Base-by-base conservation (phyloP, 37 sponge, comb jelly and placozoan species). In the Theonella swinhoei region DNA sequence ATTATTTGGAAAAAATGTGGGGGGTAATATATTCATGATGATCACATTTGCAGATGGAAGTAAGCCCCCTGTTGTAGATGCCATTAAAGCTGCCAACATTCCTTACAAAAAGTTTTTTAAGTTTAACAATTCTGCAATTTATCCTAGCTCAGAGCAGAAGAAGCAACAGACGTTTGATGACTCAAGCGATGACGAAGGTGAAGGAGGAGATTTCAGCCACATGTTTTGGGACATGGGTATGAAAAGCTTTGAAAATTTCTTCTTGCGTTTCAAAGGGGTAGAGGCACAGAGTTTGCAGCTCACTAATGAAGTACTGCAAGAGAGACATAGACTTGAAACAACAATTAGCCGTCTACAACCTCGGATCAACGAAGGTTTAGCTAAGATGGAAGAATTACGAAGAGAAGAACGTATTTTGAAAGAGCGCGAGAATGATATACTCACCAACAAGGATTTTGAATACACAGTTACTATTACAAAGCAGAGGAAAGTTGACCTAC, bases 211-310 rank as follows among this genome's bases (percentile, higher is more conserved):
- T 20, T 88, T 92, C 58, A 68, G 77, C 68, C 40, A 81, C 39
- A 65, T 93, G 83, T 88, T 86, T 59, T 94, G 94, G 94, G 67
- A 83, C 26, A 94, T 94, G 94, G 94, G 94, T 0, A 40, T 54
- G 31, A 47, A 37, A 8, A 84, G 85, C 39, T 84, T 90, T 47
- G 40, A 69, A 19, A 72, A 68, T 0, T 94, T 94, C 64, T 94
- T 94, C 76, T 77, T 20, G 3, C 17, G 67, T 14, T 69, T 94
- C 32, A 23, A 34, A n/a, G 25, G 35, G 3, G 61, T 74, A 22
- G 39, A 76, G 2, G 19, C 72, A 23, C 30, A 39, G 19, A 90
- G 91, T 68, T 75, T 94, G 28, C 26, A 31, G 29, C 65, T 88
- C 32, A 94, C 95, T 0, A 83, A 71, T 39, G 71, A 88, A 33